Percentiles rank a stretch among this genome's conserved stretches.
Evolutionary conservation across 2,888 invertebrate genomes (phyloP).

Genomic region (Pristionchus entomophagus): DNA sequence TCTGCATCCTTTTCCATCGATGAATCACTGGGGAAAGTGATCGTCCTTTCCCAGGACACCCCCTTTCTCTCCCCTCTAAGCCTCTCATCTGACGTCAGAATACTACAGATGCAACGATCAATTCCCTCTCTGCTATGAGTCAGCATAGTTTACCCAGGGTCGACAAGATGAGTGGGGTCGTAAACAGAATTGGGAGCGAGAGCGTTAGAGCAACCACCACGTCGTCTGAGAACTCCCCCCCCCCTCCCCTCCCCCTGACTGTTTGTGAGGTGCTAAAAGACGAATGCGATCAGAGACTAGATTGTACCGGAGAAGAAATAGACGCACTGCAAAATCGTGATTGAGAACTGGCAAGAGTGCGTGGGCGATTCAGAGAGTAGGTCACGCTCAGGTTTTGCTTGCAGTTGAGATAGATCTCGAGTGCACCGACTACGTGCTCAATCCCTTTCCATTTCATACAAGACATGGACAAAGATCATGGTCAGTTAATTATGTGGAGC

Average conservation of each 20-base stretch:
- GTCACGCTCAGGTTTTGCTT: too few species aligned
- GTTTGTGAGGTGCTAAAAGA: not conserved
- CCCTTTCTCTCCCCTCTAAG: not conserved
- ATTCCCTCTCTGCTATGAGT: not conserved
- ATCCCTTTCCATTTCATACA: too few species aligned
- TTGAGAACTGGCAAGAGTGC: too few species aligned
- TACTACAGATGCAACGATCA: constrained; percentile 5
- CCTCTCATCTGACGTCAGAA: not conserved
- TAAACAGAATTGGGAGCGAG: constrained; percentile 17
- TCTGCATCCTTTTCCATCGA: not conserved
- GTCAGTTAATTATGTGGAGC: too few species aligned
- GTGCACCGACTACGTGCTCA: too few species aligned
- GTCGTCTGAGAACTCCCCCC: constrained; percentile 4
- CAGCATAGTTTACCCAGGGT: constrained; percentile 16
- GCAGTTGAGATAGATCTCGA: too few species aligned
- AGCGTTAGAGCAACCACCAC: constrained; percentile 5
- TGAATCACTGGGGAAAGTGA: not conserved
- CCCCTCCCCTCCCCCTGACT: not conserved
- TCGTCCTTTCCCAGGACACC: not conserved
- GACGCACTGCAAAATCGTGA: too few species aligned
- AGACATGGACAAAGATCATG: too few species aligned
- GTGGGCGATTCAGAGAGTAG: too few species aligned
- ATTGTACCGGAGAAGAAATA: not conserved
- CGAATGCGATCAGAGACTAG: not conserved
- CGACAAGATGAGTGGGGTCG: constrained; percentile 32